Percentiles rank a stretch among this genome's conserved stretches.
Conservation (phyloP, 2,888 invertebrate genomes). For the Drosophila tanythrix region DNA sequence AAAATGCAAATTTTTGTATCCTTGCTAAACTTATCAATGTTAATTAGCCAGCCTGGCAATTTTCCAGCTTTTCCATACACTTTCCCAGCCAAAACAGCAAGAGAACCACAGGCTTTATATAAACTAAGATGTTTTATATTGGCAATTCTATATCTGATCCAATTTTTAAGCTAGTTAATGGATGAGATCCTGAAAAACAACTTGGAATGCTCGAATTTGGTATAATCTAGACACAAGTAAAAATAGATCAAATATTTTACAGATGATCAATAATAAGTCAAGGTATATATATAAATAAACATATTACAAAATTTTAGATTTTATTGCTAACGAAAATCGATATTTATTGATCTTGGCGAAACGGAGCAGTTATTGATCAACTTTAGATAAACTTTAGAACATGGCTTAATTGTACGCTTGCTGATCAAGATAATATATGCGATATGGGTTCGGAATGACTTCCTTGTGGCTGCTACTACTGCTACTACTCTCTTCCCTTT, state of each 20-base stretch:
- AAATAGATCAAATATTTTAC: neutral
- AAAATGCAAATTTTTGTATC: conserved; percentile 65
- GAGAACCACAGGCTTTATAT: neutral
- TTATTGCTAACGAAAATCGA: neutral
- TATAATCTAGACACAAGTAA: accelerated
- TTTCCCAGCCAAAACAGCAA: neutral
- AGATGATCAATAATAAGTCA: neutral
- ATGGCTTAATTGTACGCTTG: neutral
- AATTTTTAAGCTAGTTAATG: neutral
- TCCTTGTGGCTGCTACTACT: neutral
- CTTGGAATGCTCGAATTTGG: neutral
- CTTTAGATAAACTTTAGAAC: neutral
- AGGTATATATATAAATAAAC: neutral
- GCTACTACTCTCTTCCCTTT: neutral
- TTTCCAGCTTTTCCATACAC: conserved; percentile 17
- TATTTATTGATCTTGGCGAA: accelerated
- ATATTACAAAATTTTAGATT: neutral
- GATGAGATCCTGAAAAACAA: neutral
- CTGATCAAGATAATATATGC: neutral
- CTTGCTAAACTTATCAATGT: conserved; percentile 65
- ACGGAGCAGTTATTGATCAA: neutral
- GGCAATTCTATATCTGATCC: neutral
- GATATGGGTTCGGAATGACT: neutral
- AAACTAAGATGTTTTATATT: no score
- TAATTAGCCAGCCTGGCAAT: conserved; percentile 65